Percentiles rank a stretch among this genome's conserved stretches.
phyloP scores from a whole-genome alignment of 2,888 invertebrate genomes.

The Pasiphila rectangulata region DNA sequence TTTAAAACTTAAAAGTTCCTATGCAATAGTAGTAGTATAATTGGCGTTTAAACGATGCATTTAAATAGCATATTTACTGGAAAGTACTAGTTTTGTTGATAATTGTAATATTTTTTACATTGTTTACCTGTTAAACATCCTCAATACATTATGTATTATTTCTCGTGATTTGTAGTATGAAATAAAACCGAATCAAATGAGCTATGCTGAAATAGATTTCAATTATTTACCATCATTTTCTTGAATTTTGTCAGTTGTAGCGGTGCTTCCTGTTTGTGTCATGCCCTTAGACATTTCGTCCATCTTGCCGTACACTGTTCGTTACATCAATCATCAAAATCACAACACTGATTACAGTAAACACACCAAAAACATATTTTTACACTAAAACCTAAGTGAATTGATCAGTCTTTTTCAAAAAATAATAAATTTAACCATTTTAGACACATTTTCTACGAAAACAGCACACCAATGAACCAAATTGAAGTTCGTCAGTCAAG shows the following conservation, averaged over 20 bases:
- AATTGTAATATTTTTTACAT: not conserved
- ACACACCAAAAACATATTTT: constrained; percentile 47
- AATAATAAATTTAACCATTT: constrained; percentile 62
- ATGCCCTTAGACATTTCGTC: constrained; percentile 81
- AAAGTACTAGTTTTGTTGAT: not conserved
- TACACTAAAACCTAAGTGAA: constrained; percentile 52
- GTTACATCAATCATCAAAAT: constrained; percentile 77
- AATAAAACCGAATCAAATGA: not conserved
- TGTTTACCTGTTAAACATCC: constrained; percentile 17
- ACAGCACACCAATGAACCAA: constrained; percentile 50
- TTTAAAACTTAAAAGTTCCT: too few species aligned
- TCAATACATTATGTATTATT: not conserved
- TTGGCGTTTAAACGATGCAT: too few species aligned
- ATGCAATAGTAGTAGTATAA: too few species aligned
- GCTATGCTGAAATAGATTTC: not conserved
- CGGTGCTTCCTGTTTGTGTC: constrained; percentile 80
- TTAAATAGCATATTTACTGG: too few species aligned
- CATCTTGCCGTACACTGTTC: constrained; percentile 78
- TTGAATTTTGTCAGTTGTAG: constrained; percentile 75
- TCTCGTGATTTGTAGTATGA: not conserved
- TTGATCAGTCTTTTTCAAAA: constrained; percentile 61
- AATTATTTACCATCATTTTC: constrained; percentile 69
- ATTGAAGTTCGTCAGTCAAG: constrained; percentile 31
- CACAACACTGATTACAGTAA: constrained; percentile 61
- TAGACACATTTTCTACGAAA: constrained; percentile 62